These are phyloP conservation scores for Myotis davidii DNA, from an alignment of 2,113 vertebrate species.

Conservation along the genomic window DNA sequence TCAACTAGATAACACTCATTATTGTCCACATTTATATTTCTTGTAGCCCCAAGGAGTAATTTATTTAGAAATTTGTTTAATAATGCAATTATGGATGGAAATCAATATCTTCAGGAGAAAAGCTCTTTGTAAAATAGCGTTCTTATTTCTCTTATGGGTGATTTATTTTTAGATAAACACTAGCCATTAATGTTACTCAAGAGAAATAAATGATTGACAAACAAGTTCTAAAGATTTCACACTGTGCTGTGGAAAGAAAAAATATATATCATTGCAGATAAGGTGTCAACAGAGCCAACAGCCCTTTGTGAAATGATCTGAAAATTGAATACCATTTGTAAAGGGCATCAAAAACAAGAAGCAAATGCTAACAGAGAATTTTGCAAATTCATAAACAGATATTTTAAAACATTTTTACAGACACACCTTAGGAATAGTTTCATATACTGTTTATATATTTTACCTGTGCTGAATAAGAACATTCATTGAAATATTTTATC, in stretches of 20 bases:
- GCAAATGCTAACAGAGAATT: background rate
- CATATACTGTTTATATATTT: background rate
- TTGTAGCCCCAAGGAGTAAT: background rate
- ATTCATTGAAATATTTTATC: constrained; percentile 37
- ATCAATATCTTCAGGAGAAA: background rate
- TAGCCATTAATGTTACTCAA: background rate
- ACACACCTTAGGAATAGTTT: background rate
- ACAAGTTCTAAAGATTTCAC: background rate
- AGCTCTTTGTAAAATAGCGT: background rate
- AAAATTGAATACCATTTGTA: background rate
- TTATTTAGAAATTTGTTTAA: background rate
- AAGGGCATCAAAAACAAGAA: background rate
- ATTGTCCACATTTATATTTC: background rate
- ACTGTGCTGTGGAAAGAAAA: background rate
- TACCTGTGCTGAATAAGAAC: background rate
- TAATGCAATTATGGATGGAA: background rate
- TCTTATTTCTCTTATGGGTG: background rate
- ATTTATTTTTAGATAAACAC: background rate
- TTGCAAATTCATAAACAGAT: background rate
- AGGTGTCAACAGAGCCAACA: background rate
- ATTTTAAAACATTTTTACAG: background rate
- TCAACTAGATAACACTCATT: background rate
- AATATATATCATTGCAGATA: background rate
- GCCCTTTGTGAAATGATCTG: background rate
- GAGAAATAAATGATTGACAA: background rate